Evolutionary conservation across 2,113 vertebrate species (phyloP), one percentile per base, ranked within the genome.

Genomic region (Heterotilapia buettikoferi): DNA sequence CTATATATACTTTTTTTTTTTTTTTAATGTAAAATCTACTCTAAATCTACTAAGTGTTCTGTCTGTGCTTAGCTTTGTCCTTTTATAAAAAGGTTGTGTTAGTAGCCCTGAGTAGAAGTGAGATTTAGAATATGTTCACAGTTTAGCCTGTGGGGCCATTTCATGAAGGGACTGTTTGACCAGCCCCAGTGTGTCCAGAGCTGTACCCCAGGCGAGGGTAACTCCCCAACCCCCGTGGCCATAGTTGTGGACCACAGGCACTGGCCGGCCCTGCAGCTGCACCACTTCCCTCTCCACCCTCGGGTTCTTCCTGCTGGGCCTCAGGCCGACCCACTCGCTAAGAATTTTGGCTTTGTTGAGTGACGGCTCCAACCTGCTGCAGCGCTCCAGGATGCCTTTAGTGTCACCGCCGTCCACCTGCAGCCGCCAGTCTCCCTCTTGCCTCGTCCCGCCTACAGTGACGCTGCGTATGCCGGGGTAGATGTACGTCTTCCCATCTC

Each of bases 211-310:
- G 93, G 98, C 97, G 36, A 98, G 63, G 0, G 96, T 96, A 84
- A 99, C 94, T 2, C 99, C 99, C 63, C 96, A 97, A 2, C 96
- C 89, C 1, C 97, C 97, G 0, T 99, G 99, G 13, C 99, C 99
- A 0, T 99, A 99, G 95, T 99, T 97, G 90, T 99, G 98, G 9
- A 99, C 96, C 80, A 99, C 95, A 0, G 19, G 94, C 14, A 99
- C 95, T 6, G 47, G 88, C 19, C 57, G 66, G 5, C 86, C 95
- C 13, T 73, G 90, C 24, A 88, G 84, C 54, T 68, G 81, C 52
- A 98, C 84, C 82, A 93, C 7, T 87, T 98, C 98, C 86, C 66
- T 96, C 95, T 98, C 96, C 85, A 99, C 90, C 45, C 97, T 95
- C 7, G 97, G 91, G 0, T 88, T 87, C 3, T 9, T 92, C 90